A percentile compares a stretch with the other conserved stretches of the same genome.
phyloP scores from a whole-genome alignment of 2,113 vertebrate species.

The Plecotus auritus region DNA sequence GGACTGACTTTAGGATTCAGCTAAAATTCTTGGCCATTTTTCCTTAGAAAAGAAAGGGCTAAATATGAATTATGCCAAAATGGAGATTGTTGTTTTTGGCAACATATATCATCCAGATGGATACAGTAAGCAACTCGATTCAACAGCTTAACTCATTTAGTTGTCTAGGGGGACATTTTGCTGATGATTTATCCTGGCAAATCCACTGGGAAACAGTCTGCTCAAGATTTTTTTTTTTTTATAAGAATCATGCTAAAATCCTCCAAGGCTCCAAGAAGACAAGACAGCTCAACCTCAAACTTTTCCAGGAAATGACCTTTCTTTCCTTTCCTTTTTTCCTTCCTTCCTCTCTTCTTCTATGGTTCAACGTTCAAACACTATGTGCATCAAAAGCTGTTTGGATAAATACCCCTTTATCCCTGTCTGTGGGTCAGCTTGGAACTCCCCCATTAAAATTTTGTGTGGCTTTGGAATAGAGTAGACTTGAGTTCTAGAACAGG shows the following conservation, averaged over 20 bases:
- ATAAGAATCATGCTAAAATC: slow-evolving; percentile 6
- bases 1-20: not conserved
- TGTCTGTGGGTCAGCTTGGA: not conserved
- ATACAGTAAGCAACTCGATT: slow-evolving; percentile 14
- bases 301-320: not conserved
- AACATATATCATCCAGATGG: slow-evolving; percentile 49
- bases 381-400: not conserved
- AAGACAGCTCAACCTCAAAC: not conserved
- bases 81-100: slow-evolving; percentile 23
- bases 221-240: slow-evolving; percentile 47
- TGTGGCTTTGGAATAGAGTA: not conserved
- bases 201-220: slow-evolving; percentile 47
- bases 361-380: not conserved
- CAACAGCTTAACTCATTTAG: slow-evolving; percentile 42
- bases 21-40: not conserved
- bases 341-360: too few relatives aligned
- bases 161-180: slow-evolving; percentile 4
- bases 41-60: not conserved
- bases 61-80: slow-evolving; percentile 38
- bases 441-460: not conserved
- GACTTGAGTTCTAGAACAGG: not conserved
- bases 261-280: not conserved
- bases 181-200: slow-evolving; percentile 45
- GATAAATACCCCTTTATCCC: not conserved
- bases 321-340: accelerated